phyloP scores from a whole-genome alignment of 2,888 invertebrate genomes.

The Automeris io region DNA sequence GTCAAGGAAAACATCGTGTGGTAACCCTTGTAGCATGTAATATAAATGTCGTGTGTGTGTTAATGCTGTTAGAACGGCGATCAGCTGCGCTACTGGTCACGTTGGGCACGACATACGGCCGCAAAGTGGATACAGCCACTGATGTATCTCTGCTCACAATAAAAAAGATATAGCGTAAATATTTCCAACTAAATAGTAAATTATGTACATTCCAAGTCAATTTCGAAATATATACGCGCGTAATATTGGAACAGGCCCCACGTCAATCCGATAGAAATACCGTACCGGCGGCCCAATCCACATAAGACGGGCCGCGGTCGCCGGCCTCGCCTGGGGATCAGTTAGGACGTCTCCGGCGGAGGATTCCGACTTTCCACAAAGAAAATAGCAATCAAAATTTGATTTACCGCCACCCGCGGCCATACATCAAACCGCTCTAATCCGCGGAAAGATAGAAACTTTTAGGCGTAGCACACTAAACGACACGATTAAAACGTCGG shows the following conservation, averaged over 20 bases:
- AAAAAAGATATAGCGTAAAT: no score
- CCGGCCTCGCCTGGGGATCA: constrained; percentile 60
- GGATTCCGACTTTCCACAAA: constrained; percentile 69
- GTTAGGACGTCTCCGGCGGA: constrained; percentile 61
- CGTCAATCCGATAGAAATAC: constrained; percentile 43
- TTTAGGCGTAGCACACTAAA: not conserved
- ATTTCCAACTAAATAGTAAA: no score
- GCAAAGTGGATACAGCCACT: no score
- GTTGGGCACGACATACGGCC: no score
- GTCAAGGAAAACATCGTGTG: no score
- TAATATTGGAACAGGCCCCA: constrained; percentile 20
- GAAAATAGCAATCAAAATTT: constrained; percentile 77
- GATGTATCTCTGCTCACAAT: no score
- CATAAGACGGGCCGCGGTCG: constrained; percentile 42
- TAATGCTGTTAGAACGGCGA: no score
- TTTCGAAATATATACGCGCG: not conserved
- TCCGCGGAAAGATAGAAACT: constrained; percentile 65
- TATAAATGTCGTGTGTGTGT: no score
- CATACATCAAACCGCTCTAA: constrained; percentile 70
- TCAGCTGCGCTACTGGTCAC: no score
- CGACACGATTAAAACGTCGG: not conserved
- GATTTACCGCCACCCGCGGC: constrained; percentile 75
- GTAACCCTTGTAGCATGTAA: no score
- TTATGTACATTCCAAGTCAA: not conserved
- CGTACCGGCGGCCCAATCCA: constrained; percentile 38